Conservation (phyloP, 2,888 invertebrate genomes). For the Drosophila ezoana region DNA sequence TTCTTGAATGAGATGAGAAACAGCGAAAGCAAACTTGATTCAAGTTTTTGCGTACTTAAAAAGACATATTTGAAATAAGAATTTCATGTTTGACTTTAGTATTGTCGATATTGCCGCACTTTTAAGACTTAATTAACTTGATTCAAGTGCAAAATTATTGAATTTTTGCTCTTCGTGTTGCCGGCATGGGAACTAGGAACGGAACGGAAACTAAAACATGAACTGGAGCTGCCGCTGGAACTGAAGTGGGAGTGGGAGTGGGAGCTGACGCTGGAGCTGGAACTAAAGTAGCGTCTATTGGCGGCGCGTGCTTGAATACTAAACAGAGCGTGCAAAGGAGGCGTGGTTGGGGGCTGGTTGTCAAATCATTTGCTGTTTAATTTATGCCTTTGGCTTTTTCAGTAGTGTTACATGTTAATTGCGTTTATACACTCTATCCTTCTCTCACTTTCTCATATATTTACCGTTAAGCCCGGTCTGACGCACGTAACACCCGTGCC, state of each 20-base stretch:
- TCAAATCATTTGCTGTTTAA: conserved; percentile 68
- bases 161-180: too few species aligned
- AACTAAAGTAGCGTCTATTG: conserved; percentile 43
- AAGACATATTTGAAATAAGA: too few species aligned
- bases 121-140: too few species aligned
- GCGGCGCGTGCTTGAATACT: conserved; percentile 70
- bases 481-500: conserved; percentile 20
- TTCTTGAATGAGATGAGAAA: too few species aligned
- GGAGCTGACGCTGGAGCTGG: conserved; percentile 5
- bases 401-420: conserved; percentile 71
- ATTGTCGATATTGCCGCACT: too few species aligned
- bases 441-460: conserved; percentile 23
- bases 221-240: too few species aligned
- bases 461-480: conserved; percentile 49
- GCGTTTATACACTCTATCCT: conserved; percentile 31
- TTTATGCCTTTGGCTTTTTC: conserved; percentile 65
- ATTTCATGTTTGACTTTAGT: too few species aligned
- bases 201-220: conserved; percentile 2
- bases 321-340: conserved; percentile 60
- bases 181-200: not conserved
- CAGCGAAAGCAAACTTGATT: too few species aligned
- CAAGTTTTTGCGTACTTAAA: too few species aligned
- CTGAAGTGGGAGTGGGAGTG: conserved; percentile 1
- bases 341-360: conserved; percentile 21
- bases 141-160: too few species aligned